Evolutionary conservation across 2,888 invertebrate genomes (phyloP), one percentile per base, ranked within the genome.

Genomic region (Biston stratarius): DNA sequence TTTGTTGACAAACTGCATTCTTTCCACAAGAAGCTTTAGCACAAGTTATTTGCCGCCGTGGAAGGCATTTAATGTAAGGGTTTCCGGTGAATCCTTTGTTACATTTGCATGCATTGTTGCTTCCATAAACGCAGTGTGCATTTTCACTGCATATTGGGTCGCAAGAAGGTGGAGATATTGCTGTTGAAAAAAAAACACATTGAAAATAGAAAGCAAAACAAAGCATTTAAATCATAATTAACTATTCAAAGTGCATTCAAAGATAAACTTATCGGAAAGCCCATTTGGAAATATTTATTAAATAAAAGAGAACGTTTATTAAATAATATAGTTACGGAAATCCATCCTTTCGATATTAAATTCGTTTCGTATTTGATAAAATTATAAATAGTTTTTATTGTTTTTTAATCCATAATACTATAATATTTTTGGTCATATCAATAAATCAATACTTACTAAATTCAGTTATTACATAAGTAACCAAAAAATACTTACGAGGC

Each of bases 51-150:
- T 95, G 96, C 77, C 95, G 95, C 74, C 96, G 95, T 24, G 95
- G 94, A 11, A 96, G 95, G 84, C 98, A 98, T 58, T 96, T 96
- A 77, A 96, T 96, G 83, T 98, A 98, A 0, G 98, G 98, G 91
- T 98, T 98, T 72, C 98, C 98, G 60, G 95, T 96, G 7, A 96
- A 97, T 8, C 97, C 97, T 60, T 96, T 95, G 85, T 98, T 96
- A 83, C 98, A 98, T 74, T 96, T 96, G 81, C 98, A 98, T 68
- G 95, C 94, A 81, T 97, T 97, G 14, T 95, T 95, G 67, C 95
- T 90, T 61, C 97, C 96, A 79, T 98, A 98, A 79, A 97, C 96
- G 85, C 98, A 98, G 81, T 98, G 98, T 1, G 98, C 97, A 83
- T 98, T 97, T 71, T 94, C 88, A 7, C 97, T 97, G 84, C 98